These are phyloP conservation scores for Oryctolagus cuniculus DNA, from an alignment of 2,113 vertebrate genomes.

Conservation along the genomic window DNA sequence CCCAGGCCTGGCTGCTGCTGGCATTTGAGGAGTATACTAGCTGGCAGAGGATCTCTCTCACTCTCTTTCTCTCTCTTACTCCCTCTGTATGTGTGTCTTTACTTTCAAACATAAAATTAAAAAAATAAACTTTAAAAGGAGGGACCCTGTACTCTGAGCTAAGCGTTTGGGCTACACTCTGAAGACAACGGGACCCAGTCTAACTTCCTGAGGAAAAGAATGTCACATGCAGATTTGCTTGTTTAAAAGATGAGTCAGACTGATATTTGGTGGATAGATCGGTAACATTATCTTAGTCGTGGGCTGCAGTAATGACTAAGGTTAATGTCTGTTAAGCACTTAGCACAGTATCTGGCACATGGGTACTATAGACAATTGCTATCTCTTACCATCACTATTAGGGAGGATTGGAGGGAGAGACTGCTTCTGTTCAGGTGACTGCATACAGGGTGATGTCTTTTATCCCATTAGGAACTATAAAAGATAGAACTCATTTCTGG, in stretches of 20 bases:
- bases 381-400: background rate
- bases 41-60: too few species aligned
- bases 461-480: background rate
- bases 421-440: background rate
- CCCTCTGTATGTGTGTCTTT: too few species aligned
- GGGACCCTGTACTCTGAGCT: background rate
- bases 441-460: background rate
- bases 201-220: background rate
- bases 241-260: background rate
- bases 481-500: slow-evolving; percentile 50
- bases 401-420: background rate
- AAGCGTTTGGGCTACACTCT: background rate
- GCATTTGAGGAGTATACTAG: too few species aligned
- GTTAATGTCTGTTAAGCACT: background rate
- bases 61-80: too few species aligned
- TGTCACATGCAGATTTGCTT: background rate
- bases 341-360: background rate
- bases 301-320: background rate
- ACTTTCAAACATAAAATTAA: too few species aligned
- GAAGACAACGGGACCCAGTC: background rate
- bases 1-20: too few species aligned
- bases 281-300: background rate
- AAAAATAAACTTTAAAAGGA: too few species aligned
- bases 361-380: background rate
- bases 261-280: background rate